These are phyloP conservation scores for Alcedo atthis DNA, from an alignment of 2,797 vertebrate species.

Conservation along the genomic window DNA sequence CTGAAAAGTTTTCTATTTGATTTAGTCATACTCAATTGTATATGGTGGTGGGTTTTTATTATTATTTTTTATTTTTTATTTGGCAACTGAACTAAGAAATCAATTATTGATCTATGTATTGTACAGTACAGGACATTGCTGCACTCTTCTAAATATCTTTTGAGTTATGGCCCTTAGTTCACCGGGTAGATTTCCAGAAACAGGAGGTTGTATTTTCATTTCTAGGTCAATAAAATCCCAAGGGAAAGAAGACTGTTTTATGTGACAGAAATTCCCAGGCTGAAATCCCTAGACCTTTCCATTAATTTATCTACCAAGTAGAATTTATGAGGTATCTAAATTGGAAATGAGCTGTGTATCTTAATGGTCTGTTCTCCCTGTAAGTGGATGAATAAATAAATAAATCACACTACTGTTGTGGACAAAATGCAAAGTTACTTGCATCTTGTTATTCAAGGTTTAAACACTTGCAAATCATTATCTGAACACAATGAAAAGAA, in stretches of 20 bases:
- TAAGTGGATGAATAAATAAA: constrained; percentile 38
- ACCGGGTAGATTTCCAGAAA: constrained; percentile 4
- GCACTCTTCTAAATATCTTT: background rate
- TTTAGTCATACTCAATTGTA: background rate
- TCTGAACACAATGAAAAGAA: background rate
- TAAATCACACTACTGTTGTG: background rate
- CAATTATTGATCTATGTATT: background rate
- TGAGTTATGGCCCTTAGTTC: background rate
- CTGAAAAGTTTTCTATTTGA: background rate
- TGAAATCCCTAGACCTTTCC: background rate
- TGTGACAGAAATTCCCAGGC: background rate
- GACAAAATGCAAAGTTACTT: constrained; percentile 28
- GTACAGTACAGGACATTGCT: background rate
- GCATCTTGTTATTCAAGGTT: background rate
- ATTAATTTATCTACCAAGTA: constrained; percentile 13
- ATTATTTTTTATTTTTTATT: background rate
- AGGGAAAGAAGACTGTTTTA: background rate
- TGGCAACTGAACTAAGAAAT: background rate
- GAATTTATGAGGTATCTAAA: constrained; percentile 44
- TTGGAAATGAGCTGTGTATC: constrained; percentile 27
- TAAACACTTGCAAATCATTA: background rate
- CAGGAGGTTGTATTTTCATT: background rate
- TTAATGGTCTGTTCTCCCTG: background rate
- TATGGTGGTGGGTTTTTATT: background rate
- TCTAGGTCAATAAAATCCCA: constrained; percentile 21